Evolutionary conservation across 2,797 vertebrate genomes (phyloP).

Genomic region (Meda fulgida): DNA sequence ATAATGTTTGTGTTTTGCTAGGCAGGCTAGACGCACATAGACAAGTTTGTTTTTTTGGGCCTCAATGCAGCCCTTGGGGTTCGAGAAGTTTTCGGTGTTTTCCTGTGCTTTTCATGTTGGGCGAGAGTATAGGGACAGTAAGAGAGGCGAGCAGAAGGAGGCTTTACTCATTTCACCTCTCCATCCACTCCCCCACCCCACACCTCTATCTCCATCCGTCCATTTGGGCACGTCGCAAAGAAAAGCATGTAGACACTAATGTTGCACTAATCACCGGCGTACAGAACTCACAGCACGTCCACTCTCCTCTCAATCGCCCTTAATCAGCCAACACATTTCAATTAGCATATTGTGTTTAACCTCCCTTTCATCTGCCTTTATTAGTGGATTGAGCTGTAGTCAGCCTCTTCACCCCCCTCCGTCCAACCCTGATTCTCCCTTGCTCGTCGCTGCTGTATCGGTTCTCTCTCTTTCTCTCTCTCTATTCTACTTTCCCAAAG

Average conservation of each 20-base stretch:
- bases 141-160: slow-evolving; percentile 51
- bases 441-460: slow-evolving; percentile 13
- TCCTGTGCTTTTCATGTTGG: slow-evolving; percentile 41
- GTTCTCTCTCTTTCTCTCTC: background rate
- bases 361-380: slow-evolving; percentile 66
- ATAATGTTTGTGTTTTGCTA: slow-evolving; percentile 59
- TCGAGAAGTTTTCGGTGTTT: slow-evolving; percentile 52
- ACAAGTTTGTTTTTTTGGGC: slow-evolving; percentile 53
- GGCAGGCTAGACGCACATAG: slow-evolving; percentile 50
- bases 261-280: slow-evolving; percentile 77
- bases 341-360: slow-evolving; percentile 68
- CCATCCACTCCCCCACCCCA: background rate
- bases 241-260: slow-evolving; percentile 73
- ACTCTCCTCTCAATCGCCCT: slow-evolving; percentile 66
- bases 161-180: slow-evolving; percentile 53
- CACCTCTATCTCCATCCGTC: slow-evolving; percentile 38
- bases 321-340: slow-evolving; percentile 70
- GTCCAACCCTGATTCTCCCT: slow-evolving; percentile 21
- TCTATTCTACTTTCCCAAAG: slow-evolving; percentile 13
- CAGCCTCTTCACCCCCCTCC: slow-evolving; percentile 52
- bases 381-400: slow-evolving; percentile 59
- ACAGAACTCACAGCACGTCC: slow-evolving; percentile 73
- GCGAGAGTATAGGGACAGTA: slow-evolving; percentile 37
- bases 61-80: slow-evolving; percentile 54
- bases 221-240: slow-evolving; percentile 62